phyloP scores from a whole-genome alignment of 2,797 vertebrate species.

The Enteromius argenteus region DNA sequence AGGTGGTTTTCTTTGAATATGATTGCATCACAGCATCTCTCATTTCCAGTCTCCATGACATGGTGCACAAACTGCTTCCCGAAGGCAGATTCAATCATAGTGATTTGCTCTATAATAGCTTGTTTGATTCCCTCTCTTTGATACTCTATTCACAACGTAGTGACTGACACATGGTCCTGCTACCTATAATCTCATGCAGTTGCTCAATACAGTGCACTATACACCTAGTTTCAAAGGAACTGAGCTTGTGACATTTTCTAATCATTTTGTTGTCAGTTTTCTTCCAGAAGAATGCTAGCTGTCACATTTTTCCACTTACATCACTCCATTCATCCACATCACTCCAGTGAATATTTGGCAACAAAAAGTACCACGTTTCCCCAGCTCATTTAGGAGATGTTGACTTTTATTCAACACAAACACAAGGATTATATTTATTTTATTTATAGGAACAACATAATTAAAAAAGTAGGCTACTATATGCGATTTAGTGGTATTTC shows the following conservation, averaged over 20 bases:
- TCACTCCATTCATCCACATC: background rate
- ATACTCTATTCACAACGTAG: background rate
- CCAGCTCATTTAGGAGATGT: background rate
- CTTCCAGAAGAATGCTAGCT: background rate
- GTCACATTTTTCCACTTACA: background rate
- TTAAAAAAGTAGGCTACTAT: too few species aligned
- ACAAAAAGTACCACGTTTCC: background rate
- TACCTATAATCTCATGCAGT: background rate
- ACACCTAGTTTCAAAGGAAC: background rate
- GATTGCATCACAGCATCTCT: background rate
- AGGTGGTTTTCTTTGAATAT: background rate
- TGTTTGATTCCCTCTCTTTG: background rate
- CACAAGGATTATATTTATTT: background rate
- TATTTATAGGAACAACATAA: background rate
- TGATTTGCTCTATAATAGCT: background rate
- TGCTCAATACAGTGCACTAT: background rate
- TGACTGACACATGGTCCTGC: background rate
- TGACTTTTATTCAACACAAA: background rate
- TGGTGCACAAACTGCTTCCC: background rate
- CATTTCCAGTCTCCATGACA: background rate
- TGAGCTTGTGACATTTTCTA: background rate
- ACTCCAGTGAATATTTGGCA: background rate
- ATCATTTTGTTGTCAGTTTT: background rate
- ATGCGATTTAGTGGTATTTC: too few species aligned
- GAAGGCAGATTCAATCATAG: background rate